Evolutionary conservation across 2,888 invertebrate genomes (phyloP), one percentile per base, ranked within the genome.

Genomic region (Sarcophaga carnaria): DNA sequence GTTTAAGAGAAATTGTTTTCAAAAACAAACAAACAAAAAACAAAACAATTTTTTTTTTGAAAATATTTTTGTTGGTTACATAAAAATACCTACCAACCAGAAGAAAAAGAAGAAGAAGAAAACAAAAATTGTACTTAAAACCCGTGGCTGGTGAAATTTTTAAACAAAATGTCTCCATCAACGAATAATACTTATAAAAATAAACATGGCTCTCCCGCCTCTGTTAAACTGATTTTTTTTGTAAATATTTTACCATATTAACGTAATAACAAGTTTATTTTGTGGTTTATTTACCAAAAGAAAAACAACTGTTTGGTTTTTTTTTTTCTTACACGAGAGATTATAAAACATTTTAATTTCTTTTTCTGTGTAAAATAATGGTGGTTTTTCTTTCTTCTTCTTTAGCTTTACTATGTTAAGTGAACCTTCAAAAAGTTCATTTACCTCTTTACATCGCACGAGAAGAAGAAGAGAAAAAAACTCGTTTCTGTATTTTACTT

Each of bases 381-480:
- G 17, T 69, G 20, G 17, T 20, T 27, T 75, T 60, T 67, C 64
- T 20, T 71, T 63, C 45, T 63, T 49, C 60, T 62, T 66, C 59
- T 47, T 59, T 64, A 75, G 77, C 72, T 82, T 85, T 90, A 90
- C 90, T 91, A 92, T 91, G 91, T 91, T 91, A 92, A 92, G 90
- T 91, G 92, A 93, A 93, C 93, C 93, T 92, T 92, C 92, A 92
- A 93, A 92, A 93, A 91, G 93, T 93, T 93, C 92, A 91, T 93
- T 93, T 93, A 93, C 93, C 93, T 91, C 90, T 72, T 49, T 62
- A 3, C 37, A 37, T 37, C 10, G 80, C 64, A 25, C 27, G 45
- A 59, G 11, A 64, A 76, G 45, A 69, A 76, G 45, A 54, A 69
- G 63, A 62, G 69, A 80, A 76, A 59, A 75, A 80, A 87, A 84